Evolutionary conservation across 1,140 invertebrate genomes (phyloP), one percentile per base, ranked within the genome.

Genomic region (Wasmannia auropunctata): DNA sequence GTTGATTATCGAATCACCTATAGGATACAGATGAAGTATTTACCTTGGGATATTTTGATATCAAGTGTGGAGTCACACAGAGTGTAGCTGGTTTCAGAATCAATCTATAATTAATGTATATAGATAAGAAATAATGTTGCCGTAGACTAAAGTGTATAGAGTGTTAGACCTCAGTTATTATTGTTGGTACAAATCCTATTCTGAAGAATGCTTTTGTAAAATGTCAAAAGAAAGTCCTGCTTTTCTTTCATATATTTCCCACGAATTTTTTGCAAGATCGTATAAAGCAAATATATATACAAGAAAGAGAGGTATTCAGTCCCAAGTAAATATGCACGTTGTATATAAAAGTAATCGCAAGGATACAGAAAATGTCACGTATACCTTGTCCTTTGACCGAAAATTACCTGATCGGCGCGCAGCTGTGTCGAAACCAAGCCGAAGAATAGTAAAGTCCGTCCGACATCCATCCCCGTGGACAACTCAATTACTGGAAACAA

Each of bases 401-500:
- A 43, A 56, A 87, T 85, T 60, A 77, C 46, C 65, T 56, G 46
- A 70, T 86, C 83, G 76, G 63, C 25, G 62, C 70, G 70, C 46
- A 58, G 34, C 54, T 54, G 37, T 54, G 49, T 28, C 34, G 16
- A 58, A 40, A 22, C 56, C 22, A 54, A 37, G 49, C 19, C 34
- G 16, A 62, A 43, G 16, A 43, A 77, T 63, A 63, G 40, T 14
- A 16, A 80, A 69, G 34, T 54, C 14, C 62, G 51, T 67, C 58
- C 51, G 84, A 79, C 72, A 87, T 90, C 88, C 81, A 86, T 77
- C 65, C 74, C 60, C 72, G 67, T 83, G 81, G 87, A 91, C 90
- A 88, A 90, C 87, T 92, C 88, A 91, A 92, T 92, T 88, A 88
- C 46, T 84, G 46, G 80, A 87, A 88, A 56, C 37, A 49, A 76